Evolutionary conservation across 2,888 invertebrate species (phyloP).

Genomic region (Drosophila longiperda): DNA sequence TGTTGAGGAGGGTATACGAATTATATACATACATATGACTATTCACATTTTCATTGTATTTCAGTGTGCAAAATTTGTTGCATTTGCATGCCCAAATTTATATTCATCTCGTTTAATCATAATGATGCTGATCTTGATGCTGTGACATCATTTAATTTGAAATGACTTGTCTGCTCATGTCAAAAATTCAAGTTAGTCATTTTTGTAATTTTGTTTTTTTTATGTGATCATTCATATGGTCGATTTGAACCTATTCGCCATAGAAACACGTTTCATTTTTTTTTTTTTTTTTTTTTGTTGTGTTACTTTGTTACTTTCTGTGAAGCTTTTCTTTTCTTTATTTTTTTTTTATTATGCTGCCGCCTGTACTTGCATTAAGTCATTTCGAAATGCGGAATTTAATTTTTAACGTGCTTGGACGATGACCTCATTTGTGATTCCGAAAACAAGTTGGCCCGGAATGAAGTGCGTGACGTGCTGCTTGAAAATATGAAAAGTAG

Average conservation of each 20-base stretch:
- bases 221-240: conserved; percentile 8
- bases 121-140: conserved; percentile 7
- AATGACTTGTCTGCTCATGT: conserved; percentile 48
- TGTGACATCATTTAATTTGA: conserved; percentile 32
- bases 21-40: neutral
- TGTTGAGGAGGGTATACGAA: neutral
- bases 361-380: conserved; percentile 36
- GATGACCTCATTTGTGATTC: conserved; percentile 72
- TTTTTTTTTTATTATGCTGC: conserved; percentile 7
- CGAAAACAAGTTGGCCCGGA: conserved; percentile 19
- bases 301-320: conserved; percentile 7
- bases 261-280: conserved; percentile 63
- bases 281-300: neutral
- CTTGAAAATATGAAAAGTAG: conserved; percentile 54
- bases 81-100: conserved; percentile 4
- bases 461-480: conserved; percentile 59
- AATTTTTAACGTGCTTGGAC: conserved; percentile 51
- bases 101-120: neutral
- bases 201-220: conserved; percentile 4
- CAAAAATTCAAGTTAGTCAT: conserved; percentile 17
- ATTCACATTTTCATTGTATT: neutral
- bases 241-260: conserved; percentile 60
- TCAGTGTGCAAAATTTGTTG: conserved; percentile 1
- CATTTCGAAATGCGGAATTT: conserved; percentile 61
- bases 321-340: conserved; percentile 12